Conservation (phyloP, 2,113 vertebrate genomes). For the Epinephelus cyanopodus region DNA sequence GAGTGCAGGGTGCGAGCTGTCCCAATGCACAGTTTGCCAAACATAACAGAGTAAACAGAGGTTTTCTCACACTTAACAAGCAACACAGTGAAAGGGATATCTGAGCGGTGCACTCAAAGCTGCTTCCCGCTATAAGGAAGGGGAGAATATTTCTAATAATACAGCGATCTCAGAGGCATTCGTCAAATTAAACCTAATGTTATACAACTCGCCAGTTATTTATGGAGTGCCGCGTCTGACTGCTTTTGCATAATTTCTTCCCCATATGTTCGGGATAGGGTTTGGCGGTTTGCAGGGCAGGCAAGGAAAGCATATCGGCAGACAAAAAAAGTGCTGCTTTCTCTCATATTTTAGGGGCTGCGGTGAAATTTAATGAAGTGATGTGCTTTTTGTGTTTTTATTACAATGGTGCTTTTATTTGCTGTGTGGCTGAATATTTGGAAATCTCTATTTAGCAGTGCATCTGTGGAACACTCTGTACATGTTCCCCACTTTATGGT, state of each 20-base stretch:
- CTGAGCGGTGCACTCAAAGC: slow-evolving; percentile 49
- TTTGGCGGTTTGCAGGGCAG: slow-evolving; percentile 53
- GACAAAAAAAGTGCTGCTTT: slow-evolving; percentile 27
- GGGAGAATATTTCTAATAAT: slow-evolving; percentile 52
- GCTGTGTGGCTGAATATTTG: slow-evolving; percentile 51
- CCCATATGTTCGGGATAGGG: slow-evolving; percentile 54
- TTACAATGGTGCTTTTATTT: slow-evolving; percentile 63
- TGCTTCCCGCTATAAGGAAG: not conserved
- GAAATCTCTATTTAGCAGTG: slow-evolving; percentile 48
- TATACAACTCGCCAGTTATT: slow-evolving; percentile 56
- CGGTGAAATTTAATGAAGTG: slow-evolving; percentile 68
- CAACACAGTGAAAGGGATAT: slow-evolving; percentile 68
- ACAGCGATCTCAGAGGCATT: slow-evolving; percentile 39
- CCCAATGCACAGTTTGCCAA: slow-evolving; percentile 79
- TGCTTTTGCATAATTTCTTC: slow-evolving; percentile 66
- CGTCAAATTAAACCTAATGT: slow-evolving; percentile 58
- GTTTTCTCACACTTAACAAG: slow-evolving; percentile 83
- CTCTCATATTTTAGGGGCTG: slow-evolving; percentile 43
- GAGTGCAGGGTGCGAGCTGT: slow-evolving; percentile 72
- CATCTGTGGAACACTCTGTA: slow-evolving; percentile 21
- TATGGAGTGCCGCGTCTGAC: slow-evolving; percentile 65
- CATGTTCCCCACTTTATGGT: slow-evolving; percentile 42
- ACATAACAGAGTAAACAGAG: slow-evolving; percentile 81
- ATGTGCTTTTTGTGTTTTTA: slow-evolving; percentile 70
- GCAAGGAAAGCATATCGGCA: slow-evolving; percentile 16